A percentile compares a stretch with the other conserved stretches of the same genome.
Conservation (phyloP, 1,140 invertebrate genomes). For the Ruditapes philippinarum region DNA sequence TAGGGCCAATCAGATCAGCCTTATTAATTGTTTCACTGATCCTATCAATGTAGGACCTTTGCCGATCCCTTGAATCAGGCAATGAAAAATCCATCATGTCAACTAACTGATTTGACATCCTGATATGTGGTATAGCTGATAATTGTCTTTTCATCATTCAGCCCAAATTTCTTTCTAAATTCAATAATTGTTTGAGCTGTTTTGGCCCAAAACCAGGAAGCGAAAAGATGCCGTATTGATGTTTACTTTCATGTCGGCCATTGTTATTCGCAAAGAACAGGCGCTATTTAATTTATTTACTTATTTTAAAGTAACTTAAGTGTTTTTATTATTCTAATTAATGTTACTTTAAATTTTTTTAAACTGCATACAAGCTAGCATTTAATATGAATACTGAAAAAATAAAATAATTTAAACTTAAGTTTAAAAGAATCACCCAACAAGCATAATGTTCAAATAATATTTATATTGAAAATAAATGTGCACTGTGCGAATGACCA, state of each 20-base stretch:
- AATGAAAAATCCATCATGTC: conserved; percentile 5
- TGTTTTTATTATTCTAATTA: no score
- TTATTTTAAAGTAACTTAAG: no score
- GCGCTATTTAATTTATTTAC: no score
- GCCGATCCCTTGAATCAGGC: not conserved
- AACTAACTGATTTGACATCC: not conserved
- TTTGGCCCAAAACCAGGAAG: not conserved
- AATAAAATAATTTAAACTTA: no score
- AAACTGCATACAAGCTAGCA: no score
- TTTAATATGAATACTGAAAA: no score
- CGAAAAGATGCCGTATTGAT: not conserved
- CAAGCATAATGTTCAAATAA: no score
- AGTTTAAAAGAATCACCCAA: no score
- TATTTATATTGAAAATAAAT: no score
- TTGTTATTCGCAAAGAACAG: not conserved
- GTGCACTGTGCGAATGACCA: no score
- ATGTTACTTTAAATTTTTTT: no score
- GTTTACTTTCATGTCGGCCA: not conserved
- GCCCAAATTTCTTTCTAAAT: not conserved
- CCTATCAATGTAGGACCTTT: not conserved
- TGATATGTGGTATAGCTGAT: not conserved
- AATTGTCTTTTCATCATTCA: not conserved
- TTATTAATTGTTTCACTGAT: not conserved
- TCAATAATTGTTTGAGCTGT: not conserved
- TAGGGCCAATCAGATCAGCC: not conserved